Base-by-base conservation (phyloP, 2,113 vertebrate genomes). In the Muntiacus reevesi region DNA sequence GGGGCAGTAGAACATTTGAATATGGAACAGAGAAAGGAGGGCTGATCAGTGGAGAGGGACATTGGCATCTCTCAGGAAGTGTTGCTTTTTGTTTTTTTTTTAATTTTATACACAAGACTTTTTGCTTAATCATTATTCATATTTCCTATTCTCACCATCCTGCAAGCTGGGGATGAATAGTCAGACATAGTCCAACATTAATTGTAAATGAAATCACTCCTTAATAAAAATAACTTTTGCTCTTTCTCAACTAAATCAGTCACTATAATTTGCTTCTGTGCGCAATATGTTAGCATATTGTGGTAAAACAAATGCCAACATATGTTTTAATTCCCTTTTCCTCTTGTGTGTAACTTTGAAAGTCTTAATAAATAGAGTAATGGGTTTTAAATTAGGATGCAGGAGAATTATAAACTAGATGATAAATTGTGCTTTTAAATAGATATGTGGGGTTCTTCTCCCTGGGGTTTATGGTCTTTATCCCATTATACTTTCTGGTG, bases 1-100 rank as follows among this genome's bases (percentile, higher is more conserved):
- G 89, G 97, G 98, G 98, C 98, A 97, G 97, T 96, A 97, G 89
- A 97, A 94, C 74, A 87, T 98, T 86, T 92, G 82, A 88, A 82
- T 78, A 7, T 28, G 25, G 11, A 40, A 40, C 16, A 9, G 1
- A 40, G 23, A 21, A 59, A 47, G 47, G 17, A 52, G 23, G 45
- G 13, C 89, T 76, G 95, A 85, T 71, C 88, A 74, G 74, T 52
- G 5, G 36, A 43, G 55, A 30, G 83, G 52, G 33, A 88, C 10
- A 25, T 0, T 2, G 36, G 10, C 19, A 10, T 76, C 60, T 60
- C 55, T 87, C 47, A 45, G 23, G 45, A 87, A 47, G 71, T 50
- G 28, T 12, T 83, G 57, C 86, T 74, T 52, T 43, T 47, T 43
- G 71, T 33, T 28, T n/a, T 81, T 81, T 83, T 36, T 27, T 4